Base-by-base conservation (phyloP, 2,888 invertebrate genomes). In the Pristionchus exspectatus region DNA sequence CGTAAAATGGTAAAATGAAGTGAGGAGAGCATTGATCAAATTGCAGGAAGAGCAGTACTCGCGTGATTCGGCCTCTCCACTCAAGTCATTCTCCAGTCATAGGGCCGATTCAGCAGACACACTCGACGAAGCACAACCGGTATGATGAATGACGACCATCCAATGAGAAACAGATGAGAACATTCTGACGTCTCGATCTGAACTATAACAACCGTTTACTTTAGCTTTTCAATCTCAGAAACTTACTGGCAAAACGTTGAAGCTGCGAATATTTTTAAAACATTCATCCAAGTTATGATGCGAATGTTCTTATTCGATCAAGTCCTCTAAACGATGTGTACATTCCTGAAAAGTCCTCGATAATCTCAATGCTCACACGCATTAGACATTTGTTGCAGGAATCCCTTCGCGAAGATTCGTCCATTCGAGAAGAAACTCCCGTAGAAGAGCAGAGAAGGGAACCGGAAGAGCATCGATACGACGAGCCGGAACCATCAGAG, bases 31-130 rank as follows among this genome's bases (percentile, higher is more conserved):
- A 50, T 50, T 50, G 44, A 10, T 50, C 44, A 9, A 7, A 50
- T 50, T 50, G 44, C 44, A 50, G 24, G 21, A 85, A 59, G 84
- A 85, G 30, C 33, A 85, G 24, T 24, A 30, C 30, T 87, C 87
- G 5, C 87, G 87, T 21, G 66, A 21, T 4, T 87, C 87, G 1
- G n/a, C 14, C 18, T 87, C 87, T 5, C 87, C 87, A 2, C 87
- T 87, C 87, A 87, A 87, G 30, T 87, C 87, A 1, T 87, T 87
- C 50, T 87, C 87, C 21, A 54, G 50, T 24, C 44, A 54, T 12
- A 10, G 87, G 18, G 87, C 44, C 0, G 66, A 69, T 24, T 66
- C 87, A 0, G 33, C n/a, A 1, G 59, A 59, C 0, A 85, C 59
- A 12, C 16, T 85, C 30, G 59, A 85, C 59, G 59, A 85, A 59